Evolutionary conservation across 2,888 invertebrate genomes (phyloP).

Genomic region (Plagiodera versicolora): DNA sequence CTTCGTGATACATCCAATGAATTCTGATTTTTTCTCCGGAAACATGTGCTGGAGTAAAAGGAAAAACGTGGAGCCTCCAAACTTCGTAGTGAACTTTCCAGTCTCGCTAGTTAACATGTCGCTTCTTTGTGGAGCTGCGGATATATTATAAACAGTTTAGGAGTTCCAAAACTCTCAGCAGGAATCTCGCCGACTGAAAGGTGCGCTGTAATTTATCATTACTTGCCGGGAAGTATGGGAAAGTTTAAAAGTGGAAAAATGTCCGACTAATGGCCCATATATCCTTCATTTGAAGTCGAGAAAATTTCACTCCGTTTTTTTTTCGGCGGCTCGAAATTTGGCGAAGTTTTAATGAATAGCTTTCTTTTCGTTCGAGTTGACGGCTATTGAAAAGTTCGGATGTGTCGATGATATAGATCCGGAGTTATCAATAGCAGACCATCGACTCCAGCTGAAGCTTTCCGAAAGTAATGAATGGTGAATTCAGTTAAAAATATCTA

Average conservation of each 20-base stretch:
- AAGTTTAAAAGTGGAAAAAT: slow-evolving; percentile 40
- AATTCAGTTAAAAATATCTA: no score
- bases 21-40: no score
- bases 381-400: slow-evolving; percentile 17
- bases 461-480: no score
- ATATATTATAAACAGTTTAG: slow-evolving; percentile 45
- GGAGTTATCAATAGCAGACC: background rate
- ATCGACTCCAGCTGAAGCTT: background rate
- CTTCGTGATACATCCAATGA: no score
- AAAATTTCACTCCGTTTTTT: slow-evolving; percentile 26
- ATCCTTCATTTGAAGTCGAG: slow-evolving; percentile 40
- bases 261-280: slow-evolving; percentile 41
- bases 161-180: slow-evolving; percentile 40
- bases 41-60: background rate
- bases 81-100: slow-evolving; percentile 26
- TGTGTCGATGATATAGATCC: background rate
- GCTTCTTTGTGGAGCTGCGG: slow-evolving; percentile 36
- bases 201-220: slow-evolving; percentile 46
- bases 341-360: slow-evolving; percentile 27
- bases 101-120: slow-evolving; percentile 34
- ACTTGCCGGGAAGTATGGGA: slow-evolving; percentile 35
- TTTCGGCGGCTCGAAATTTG: slow-evolving; percentile 24
- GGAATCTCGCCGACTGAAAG: slow-evolving; percentile 43
- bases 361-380: slow-evolving; percentile 21
- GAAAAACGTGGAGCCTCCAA: slow-evolving; percentile 3